Evolutionary conservation across 2,113 vertebrate genomes (phyloP).

Genomic region (Petrocephalus microphthalmus): DNA sequence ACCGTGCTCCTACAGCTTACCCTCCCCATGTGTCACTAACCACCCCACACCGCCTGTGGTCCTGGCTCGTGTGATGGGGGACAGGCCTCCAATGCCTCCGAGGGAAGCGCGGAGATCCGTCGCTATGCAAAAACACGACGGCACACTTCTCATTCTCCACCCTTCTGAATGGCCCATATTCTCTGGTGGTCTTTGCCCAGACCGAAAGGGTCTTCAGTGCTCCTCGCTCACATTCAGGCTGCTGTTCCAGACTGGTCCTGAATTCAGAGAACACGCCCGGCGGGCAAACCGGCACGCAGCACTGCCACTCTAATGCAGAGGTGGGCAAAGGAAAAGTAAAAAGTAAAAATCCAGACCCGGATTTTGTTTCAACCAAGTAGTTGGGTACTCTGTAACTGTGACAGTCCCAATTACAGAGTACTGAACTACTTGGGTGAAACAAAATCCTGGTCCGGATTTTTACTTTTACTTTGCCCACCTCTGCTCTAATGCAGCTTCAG

Average conservation of each 20-base stretch:
- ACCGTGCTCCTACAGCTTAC: neutral
- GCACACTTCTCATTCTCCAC: neutral
- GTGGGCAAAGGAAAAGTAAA: too few relatives aligned
- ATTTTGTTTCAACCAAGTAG: too few relatives aligned
- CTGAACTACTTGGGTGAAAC: too few relatives aligned
- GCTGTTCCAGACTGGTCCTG: neutral
- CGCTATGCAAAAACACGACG: neutral
- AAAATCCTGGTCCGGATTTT: too few relatives aligned
- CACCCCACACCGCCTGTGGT: neutral
- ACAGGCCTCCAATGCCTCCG: neutral
- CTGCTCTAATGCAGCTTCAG: neutral
- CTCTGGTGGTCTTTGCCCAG: neutral
- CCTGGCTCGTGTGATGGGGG: too few relatives aligned
- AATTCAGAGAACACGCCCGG: neutral
- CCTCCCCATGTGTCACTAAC: neutral
- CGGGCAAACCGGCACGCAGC: neutral
- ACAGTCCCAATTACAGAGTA: too few relatives aligned
- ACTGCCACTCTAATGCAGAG: neutral
- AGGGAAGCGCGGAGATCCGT: neutral
- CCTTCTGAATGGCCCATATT: neutral
- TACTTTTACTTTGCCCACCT: too few relatives aligned
- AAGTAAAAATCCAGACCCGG: too few relatives aligned
- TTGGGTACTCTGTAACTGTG: too few relatives aligned
- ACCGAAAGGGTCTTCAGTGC: neutral
- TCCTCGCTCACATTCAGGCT: neutral